Percentiles rank a stretch among this genome's conserved stretches.
These are phyloP conservation scores for Crax fasciolata DNA, from an alignment of 2,797 vertebrate species.

Conservation along the genomic window DNA sequence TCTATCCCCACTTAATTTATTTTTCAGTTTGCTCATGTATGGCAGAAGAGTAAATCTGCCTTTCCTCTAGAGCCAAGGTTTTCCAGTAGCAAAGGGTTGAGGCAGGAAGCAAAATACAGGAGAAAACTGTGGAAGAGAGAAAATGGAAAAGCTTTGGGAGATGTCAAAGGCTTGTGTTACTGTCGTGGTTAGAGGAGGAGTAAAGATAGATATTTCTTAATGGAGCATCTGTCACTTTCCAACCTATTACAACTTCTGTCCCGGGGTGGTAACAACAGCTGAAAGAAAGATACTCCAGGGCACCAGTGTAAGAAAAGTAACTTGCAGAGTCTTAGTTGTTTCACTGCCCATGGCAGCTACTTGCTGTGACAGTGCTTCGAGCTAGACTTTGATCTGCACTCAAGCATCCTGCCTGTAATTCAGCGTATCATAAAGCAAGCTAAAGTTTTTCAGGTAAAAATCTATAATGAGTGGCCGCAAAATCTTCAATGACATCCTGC, in stretches of 20 bases:
- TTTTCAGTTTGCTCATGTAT: background rate
- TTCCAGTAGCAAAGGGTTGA: background rate
- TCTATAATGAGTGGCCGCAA: background rate
- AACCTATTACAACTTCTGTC: background rate
- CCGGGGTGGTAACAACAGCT: background rate
- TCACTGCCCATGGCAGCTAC: background rate
- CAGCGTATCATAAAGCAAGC: background rate
- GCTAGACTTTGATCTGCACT: constrained; percentile 17
- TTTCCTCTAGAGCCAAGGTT: background rate
- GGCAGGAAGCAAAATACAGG: background rate
- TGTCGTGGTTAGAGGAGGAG: background rate
- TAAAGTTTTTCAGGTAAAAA: background rate
- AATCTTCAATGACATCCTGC: background rate
- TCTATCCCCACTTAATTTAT: background rate
- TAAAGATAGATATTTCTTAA: background rate
- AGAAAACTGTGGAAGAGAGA: background rate
- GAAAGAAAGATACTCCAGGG: background rate
- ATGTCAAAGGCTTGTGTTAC: background rate
- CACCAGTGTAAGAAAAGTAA: background rate
- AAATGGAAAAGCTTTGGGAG: background rate
- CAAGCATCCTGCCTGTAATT: background rate
- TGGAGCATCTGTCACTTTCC: background rate
- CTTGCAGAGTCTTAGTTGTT: background rate
- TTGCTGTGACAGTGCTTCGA: background rate
- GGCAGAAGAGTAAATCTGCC: background rate